A percentile compares a stretch with the other conserved stretches of the same genome.
Conservation (phyloP, 2,888 invertebrate genomes). For the Andrena camellia region DNA sequence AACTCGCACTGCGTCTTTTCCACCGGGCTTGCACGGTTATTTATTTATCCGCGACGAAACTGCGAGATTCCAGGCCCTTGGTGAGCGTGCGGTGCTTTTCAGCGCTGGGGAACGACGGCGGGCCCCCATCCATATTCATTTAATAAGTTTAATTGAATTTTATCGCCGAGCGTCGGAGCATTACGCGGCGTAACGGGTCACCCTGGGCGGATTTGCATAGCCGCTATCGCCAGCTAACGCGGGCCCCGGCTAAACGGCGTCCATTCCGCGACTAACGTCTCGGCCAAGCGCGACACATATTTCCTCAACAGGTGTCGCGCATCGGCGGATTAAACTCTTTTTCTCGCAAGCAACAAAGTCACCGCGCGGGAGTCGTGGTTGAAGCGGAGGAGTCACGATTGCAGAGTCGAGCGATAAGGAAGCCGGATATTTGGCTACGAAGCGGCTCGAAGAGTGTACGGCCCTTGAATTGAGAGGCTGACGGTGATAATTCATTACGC, state of each 20-base stretch:
- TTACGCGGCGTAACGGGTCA: conserved; percentile 2
- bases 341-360: not conserved
- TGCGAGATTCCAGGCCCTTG: not conserved
- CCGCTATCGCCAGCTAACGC: not conserved
- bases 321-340: conserved; percentile 7
- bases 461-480: conserved; percentile 28
- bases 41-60: conserved; percentile 1
- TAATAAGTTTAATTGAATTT: conserved; percentile 25
- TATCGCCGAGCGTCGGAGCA: not conserved
- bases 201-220: conserved; percentile 18
- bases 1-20: conserved; percentile 14
- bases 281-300: conserved; percentile 1
- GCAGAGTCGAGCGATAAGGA: not conserved
- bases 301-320: conserved; percentile 40
- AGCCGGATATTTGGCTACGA: not conserved
- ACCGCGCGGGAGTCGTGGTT: not conserved
- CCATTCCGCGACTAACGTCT: conserved; percentile 2
- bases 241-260: not conserved
- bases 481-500: conserved; percentile 45
- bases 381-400: no score
- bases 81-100: no score
- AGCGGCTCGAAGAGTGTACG: not conserved
- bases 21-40: conserved; percentile 18
- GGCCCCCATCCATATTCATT: conserved; percentile 1
- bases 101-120: not conserved